Evolutionary conservation across 2,888 invertebrate genomes (phyloP).

Genomic region (Neoitamus cyanurus): DNA sequence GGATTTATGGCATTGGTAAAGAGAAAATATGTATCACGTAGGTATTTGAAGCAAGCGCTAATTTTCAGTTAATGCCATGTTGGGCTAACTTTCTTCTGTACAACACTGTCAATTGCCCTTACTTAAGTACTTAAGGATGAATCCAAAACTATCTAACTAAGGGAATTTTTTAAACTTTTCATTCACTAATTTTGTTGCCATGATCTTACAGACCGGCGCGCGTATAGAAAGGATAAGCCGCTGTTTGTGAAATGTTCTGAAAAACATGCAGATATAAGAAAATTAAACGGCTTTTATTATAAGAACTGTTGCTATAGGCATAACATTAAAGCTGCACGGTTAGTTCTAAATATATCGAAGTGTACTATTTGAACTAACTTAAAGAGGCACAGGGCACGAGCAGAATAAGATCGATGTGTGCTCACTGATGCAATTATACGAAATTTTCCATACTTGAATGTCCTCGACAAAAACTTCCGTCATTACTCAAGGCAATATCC

Average conservation of each 20-base stretch:
- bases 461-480: background rate
- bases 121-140: too few relatives aligned
- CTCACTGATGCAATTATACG: background rate
- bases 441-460: background rate
- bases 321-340: too few relatives aligned
- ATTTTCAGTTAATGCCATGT: background rate
- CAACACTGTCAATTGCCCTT: background rate
- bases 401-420: background rate
- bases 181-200: too few relatives aligned
- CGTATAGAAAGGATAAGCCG: too few relatives aligned
- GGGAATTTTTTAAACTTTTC: too few relatives aligned
- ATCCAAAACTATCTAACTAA: too few relatives aligned
- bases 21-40: background rate
- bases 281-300: too few relatives aligned
- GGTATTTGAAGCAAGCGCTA: background rate
- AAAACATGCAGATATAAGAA: too few relatives aligned
- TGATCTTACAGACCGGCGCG: too few relatives aligned
- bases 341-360: too few relatives aligned
- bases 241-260: too few relatives aligned
- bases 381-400: background rate
- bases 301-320: too few relatives aligned
- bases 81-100: background rate
- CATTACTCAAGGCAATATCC: background rate
- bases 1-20: background rate
- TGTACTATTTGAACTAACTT: background rate